Percentiles rank a stretch among this genome's conserved stretches.
phyloP scores from a whole-genome alignment of 2,797 vertebrate genomes.

The Pangasius macronema region DNA sequence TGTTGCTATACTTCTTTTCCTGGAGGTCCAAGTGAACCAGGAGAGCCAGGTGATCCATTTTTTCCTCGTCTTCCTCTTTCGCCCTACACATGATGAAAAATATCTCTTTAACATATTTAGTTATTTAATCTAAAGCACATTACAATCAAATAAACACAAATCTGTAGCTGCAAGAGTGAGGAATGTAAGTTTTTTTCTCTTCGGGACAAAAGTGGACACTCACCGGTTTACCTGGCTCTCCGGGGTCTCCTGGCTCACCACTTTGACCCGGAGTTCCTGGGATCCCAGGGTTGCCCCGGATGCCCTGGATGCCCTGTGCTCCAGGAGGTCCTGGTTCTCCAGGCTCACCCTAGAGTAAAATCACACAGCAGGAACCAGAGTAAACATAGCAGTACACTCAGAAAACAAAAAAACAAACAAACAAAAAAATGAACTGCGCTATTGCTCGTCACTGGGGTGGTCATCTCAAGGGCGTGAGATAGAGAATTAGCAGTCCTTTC shows the following conservation, averaged over 20 bases:
- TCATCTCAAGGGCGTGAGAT: neutral
- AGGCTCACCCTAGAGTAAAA: conserved; percentile 78
- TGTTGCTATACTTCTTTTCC: conserved; percentile 73
- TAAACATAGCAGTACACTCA: neutral
- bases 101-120: neutral
- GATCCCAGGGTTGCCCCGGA: conserved; percentile 77
- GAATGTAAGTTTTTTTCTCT: neutral
- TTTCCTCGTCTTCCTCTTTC: conserved; percentile 82
- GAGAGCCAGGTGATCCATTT: conserved; percentile 75
- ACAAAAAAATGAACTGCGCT: neutral
- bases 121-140: neutral
- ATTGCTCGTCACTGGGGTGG: neutral
- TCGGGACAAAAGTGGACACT: conserved; percentile 10
- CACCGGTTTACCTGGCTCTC: conserved; percentile 80
- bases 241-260: conserved; percentile 74
- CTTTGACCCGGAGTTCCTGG: conserved; percentile 77
- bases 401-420: neutral
- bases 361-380: neutral
- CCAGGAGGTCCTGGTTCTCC: conserved; percentile 81
- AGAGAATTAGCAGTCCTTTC: neutral
- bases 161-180: neutral
- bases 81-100: conserved; percentile 68
- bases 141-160: neutral
- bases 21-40: conserved; percentile 70
- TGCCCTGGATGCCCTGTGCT: conserved; percentile 88